phyloP scores from a whole-genome alignment of 2,797 vertebrate genomes.

The Hipposideros larvatus region DNA sequence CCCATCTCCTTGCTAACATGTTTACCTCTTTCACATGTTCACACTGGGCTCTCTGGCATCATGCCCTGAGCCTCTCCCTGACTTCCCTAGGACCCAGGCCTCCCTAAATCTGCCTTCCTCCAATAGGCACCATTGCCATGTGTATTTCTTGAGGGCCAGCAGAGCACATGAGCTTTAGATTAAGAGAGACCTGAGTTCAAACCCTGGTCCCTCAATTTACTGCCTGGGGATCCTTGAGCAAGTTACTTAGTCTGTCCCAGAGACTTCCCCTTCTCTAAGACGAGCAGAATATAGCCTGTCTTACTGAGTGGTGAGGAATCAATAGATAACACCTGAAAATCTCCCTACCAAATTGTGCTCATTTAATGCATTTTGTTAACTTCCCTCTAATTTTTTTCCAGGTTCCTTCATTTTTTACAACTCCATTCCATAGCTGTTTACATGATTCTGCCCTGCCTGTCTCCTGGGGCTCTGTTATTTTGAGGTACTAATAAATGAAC shows the following conservation, averaged over 20 bases:
- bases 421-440: neutral
- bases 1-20: neutral
- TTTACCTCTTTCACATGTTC: neutral
- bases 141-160: neutral
- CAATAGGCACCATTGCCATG: rapidly evolving
- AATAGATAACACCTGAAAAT: neutral
- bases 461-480: neutral
- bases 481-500: slow-evolving; percentile 28
- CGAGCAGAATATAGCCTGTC: neutral
- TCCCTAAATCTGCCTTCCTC: neutral
- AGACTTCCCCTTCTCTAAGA: neutral
- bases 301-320: neutral
- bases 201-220: neutral
- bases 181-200: neutral
- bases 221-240: neutral
- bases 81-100: neutral
- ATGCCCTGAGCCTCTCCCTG: neutral
- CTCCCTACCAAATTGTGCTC: neutral
- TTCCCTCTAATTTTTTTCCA: neutral
- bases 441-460: neutral
- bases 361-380: neutral
- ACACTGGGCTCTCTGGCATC: neutral
- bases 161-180: neutral
- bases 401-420: neutral
- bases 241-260: neutral